Base-by-base conservation (phyloP, 2,797 vertebrate genomes). In the Betta splendens region DNA sequence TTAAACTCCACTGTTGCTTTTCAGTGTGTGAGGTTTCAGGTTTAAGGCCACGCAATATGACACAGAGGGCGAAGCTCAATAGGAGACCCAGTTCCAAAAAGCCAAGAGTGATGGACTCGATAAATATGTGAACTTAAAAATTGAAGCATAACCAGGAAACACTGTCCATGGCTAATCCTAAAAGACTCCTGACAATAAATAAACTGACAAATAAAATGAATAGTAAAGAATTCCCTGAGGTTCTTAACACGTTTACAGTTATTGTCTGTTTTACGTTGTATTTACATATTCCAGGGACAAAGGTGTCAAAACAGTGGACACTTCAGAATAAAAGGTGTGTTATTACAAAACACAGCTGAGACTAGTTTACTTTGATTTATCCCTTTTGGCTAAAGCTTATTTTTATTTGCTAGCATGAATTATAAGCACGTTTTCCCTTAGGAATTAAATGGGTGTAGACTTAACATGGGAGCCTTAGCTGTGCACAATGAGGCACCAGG, bases 31-130 rank as follows among this genome's bases (percentile, higher is more conserved):
- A 67, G 79, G 83, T 83, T 70, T 85, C 77, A 83, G 64, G 73
- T 86, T 87, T 61, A 72, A 80, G 50, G 62, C 46, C 75, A 75
- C 72, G 89, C 81, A 75, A 79, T 83, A 47, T 64, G 62, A 78
- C 54, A 64, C 13, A 79, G 66, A 85, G 71, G 52, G 38, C 4
- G 10, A 23, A 33, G 58, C 47, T 89, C 69, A 89, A 88, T 72
- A 61, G 78, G 43, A 82, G 73, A 83, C 80, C 80, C 72, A 80
- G 75, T 87, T 85, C 81, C 64, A 70, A 56, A 72, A 57, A 55
- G 39, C 62, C 55, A 22, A 63, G 39, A 33, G 47, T 42, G 72
- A 78, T 60, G 26, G 26, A 42, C 25, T 63, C 54, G 64, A 56
- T 31, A 38, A 77, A 71, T 23, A n/a, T 67, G 64, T 73, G 69